These are phyloP conservation scores for Ctenosaura bakeri DNA, from an alignment of 2,797 vertebrate species.

Conservation along the genomic window DNA sequence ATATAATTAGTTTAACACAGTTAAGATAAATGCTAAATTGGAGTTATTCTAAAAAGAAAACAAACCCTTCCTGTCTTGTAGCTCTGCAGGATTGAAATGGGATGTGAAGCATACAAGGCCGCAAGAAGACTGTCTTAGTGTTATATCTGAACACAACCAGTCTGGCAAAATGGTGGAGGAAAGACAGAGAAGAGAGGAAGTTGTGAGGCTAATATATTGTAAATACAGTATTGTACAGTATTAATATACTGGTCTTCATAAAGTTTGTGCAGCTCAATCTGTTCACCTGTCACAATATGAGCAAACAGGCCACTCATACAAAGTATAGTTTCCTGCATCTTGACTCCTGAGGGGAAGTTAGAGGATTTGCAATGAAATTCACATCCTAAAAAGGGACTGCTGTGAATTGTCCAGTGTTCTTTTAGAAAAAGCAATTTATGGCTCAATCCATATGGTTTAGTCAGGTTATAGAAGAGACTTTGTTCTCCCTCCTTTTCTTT, in stretches of 20 bases:
- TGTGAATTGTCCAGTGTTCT: not conserved
- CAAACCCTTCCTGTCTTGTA: not conserved
- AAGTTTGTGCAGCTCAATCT: not conserved
- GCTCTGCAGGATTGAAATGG: too few relatives aligned
- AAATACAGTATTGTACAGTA: not conserved
- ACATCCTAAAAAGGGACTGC: not conserved
- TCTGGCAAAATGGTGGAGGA: not conserved
- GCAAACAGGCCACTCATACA: not conserved
- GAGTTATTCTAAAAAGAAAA: not conserved
- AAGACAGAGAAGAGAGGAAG: not conserved
- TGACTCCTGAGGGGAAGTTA: not conserved
- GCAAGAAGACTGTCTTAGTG: not conserved
- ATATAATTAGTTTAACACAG: not conserved
- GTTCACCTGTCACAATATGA: too few relatives aligned
- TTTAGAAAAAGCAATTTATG: not conserved
- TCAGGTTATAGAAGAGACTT: not conserved
- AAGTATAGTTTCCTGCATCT: not conserved
- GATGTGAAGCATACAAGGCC: not conserved
- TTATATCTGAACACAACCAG: not conserved
- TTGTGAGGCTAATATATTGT: not conserved
- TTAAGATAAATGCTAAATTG: not conserved
- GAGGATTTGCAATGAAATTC: not conserved
- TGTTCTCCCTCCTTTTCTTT: not conserved
- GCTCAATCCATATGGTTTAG: not conserved
- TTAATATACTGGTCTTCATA: not conserved